Evolutionary conservation across 2,797 vertebrate species (phyloP), one percentile per base, ranked within the genome.

Genomic region (Girardinus metallicus): DNA sequence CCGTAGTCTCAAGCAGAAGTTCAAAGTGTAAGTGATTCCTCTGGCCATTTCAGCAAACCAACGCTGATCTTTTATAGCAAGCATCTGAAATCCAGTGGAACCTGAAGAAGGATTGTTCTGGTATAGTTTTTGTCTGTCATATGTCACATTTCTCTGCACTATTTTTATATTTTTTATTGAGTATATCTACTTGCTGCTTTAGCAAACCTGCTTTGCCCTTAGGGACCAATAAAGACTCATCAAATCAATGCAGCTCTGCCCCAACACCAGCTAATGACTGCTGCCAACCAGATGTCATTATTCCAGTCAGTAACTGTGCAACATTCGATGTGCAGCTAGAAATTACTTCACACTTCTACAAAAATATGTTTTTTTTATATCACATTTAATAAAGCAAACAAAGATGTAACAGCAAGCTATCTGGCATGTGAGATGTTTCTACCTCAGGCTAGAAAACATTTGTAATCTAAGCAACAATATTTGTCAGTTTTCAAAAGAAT

Each of bases 281-380:
- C 73, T 46, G 62, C 57, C 16, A 74, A 80, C 86, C 90, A 91
- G 85, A 88, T 92, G 91, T 86, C 74, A 39, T 5, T 73, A 51
- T 72, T 79, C 0, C 46, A 86, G 77, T 81, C 73, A 49, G 70
- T 79, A 73, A 53, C 36, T 55, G 57, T n/a, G 46, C 73, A 78
- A 55, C 55, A 46, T 39, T 83, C 83, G 79, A 83, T 77, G 70
- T 80, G 76, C 66, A 70, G 36, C 26, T 70, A n/a, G 4, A 43
- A 43, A 70, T 70, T 70, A 43, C 66, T 70, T 70, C 36, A 68
- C 64, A 41, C 18, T 41, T 34, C 12, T 13, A 44, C 23, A n/a
- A 2, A 43, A n/a, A 44, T 44, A 44, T 70, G 21, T 41, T 41
- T 41, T 12, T n/a, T 26, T 5, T 26, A 41, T 5, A 41, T 71